Evolutionary conservation across 2,113 vertebrate genomes (phyloP), one percentile per base, ranked within the genome.

Genomic region (Cyprinus carpio): DNA sequence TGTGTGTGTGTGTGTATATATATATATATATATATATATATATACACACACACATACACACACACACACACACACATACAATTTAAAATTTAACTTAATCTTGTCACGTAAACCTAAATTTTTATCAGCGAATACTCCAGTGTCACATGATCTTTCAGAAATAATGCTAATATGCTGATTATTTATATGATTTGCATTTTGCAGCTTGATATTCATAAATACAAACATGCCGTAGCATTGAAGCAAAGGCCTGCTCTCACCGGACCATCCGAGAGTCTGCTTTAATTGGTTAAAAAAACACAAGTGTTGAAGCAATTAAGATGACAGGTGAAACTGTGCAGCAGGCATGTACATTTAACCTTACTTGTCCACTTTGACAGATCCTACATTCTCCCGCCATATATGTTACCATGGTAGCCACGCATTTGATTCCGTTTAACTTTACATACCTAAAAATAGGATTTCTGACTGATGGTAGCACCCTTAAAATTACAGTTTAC

Each of bases 231-330:
- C 18, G 34, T 75, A 84, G n/a, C 67, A 25, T 29, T 29, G n/a
- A 18, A 82, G 78, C 75, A 56, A 37, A 82, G 54, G 29, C 13
- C 29, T 51, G 20, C 77, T 85, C 82, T 82, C 64, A 37, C 25
- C 0, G 15, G 27, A 85, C 67, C 15, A 8, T 67, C 12, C 83
- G 37, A 71, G 79, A 82, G 84, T 80, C 64, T 20, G 34, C 80
- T 90, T 90, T 90, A 91, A 90, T 90, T 91, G 88, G 84, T 84
- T 74, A 69, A 87, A 89, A 77, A 60, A 60, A 7, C 80, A 83
- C 75, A 81, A 85, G 87, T 88, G 85, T 87, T 76, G 67, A 86
- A 85, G 88, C 89, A 91, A 90, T 91, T 91, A 91, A 88, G 85
- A 85, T 89, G 88, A 91, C 87, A 86, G 89, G 86, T 89, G 88